Base-by-base conservation (phyloP, 2,888 invertebrate species). In the Diarsia dahlii region DNA sequence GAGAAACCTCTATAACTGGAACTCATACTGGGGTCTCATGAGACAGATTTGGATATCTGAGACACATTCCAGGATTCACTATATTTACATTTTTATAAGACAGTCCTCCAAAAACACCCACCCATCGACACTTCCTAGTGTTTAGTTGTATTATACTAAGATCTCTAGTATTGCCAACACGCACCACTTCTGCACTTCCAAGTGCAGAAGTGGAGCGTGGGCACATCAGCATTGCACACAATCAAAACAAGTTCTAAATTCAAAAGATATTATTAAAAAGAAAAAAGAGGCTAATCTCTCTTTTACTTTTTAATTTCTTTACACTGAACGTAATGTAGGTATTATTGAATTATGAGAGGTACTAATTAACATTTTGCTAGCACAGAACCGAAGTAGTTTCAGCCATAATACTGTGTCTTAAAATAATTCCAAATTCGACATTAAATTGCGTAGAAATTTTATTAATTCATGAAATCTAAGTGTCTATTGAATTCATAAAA, bases 401-500 rank as follows among this genome's bases (percentile, higher is more conserved):
- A 71, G 13, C 6, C 63, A 74, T 50, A 39, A 56, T 4, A 69
- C 23, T 18, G n/a, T 10, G 2, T 18, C 34, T 56, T 9, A 10
- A 58, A 76, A 39, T 39, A 52, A 56, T 76, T 71, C 10, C 12
- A 20, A 56, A 34, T 58, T 68, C 13, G 3, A 34, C 20, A 34
- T 12, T 58, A 56, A 54, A 39, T 67, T 34, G 4, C 4, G 46
- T 52, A 54, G 6, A 18, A 8, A 45, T 67, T 64, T 60, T 60
- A 56, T 46, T 3, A 50, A 65, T 60, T 58, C 3, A 50, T 58
- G 15, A 68, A 58, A 65, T 4, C 3, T 46, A 12, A 74, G 64
- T 50, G 23, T 54, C 12, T 50, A 68, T 50, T 34, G 15, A 71
- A 68, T 56, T 60, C 5, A 60, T 70, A 18, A 65, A 73, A 67